Evolutionary conservation across 2,888 invertebrate genomes (phyloP), one percentile per base, ranked within the genome.

Genomic region (Tachina grossa): DNA sequence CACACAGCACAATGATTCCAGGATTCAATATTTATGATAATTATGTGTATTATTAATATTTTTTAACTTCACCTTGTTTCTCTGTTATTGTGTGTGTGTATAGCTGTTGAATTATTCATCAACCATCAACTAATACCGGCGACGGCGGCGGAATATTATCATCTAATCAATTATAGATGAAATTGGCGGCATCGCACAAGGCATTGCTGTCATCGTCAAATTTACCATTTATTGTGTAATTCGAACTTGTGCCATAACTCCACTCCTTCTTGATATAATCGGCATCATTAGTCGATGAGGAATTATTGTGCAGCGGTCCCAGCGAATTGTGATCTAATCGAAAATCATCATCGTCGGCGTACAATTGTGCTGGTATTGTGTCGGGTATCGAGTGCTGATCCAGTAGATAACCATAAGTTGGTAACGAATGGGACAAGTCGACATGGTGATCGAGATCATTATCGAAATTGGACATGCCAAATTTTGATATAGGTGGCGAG

Each of bases 231-330:
- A 92, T 92, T 84, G 91, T 90, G 85, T 92, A 92, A 80, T 89
- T 91, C 49, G 91, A 89, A 72, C 90, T 91, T 63, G 90, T 87
- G 80, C 92, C 92, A 74, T 92, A 92, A 45, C 90, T 92, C 92
- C 92, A 92, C 88, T 92, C 92, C 88, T 92, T 92, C 31, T 92
- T 92, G 31, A 92, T 92, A 84, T 92, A 92, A 83, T 92, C 92
- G 10, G 91, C 92, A 81, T 92, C 92, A 65, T 90, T 92, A 39
- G 92, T 92, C 66, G 92, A 92, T 11, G 92, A 92, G 16, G 92
- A 92, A 16, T 92, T 91, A 31, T 90, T 91, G 59, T 91, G 90
- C 9, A 91, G 83, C 16, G 89, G 90, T 61, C 91, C 92, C 88
- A 92, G 74, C 19, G 92, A 92, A 81, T 91, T 92, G 83, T 92